Conservation (phyloP, 2,888 invertebrate species). For the Cordilura impudica region DNA sequence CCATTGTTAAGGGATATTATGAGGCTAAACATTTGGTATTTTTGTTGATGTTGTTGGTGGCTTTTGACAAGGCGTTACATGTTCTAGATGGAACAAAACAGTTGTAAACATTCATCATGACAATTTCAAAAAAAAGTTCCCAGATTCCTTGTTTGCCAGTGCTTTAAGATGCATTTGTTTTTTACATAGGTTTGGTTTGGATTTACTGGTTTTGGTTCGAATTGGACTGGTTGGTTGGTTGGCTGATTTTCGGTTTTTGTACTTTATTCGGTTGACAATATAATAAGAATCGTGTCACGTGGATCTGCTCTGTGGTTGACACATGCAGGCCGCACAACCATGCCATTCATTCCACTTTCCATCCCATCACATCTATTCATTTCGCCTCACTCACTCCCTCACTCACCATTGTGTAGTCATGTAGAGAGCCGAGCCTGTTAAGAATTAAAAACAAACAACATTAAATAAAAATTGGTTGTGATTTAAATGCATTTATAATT, state of each 20-base stretch:
- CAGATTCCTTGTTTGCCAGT: slow-evolving; percentile 13
- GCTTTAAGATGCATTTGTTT: neutral
- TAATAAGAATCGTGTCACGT: slow-evolving; percentile 59
- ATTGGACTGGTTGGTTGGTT: neutral
- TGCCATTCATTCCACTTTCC: neutral
- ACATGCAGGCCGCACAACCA: slow-evolving; percentile 39
- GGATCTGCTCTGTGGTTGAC: slow-evolving; percentile 66
- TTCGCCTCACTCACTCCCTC: slow-evolving; percentile 16
- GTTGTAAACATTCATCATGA: slow-evolving; percentile 34
- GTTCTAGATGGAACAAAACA: slow-evolving; percentile 18
- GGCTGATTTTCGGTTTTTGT: neutral
- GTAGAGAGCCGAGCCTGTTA: slow-evolving; percentile 7
- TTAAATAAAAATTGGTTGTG: slow-evolving; percentile 40
- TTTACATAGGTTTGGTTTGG: slow-evolving; percentile 25
- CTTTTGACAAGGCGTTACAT: slow-evolving; percentile 28
- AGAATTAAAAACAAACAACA: slow-evolving; percentile 46
- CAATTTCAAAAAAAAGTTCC: slow-evolving; percentile 14
- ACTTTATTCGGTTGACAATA: slow-evolving; percentile 6
- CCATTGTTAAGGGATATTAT: slow-evolving; percentile 20
- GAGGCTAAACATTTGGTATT: slow-evolving; percentile 36
- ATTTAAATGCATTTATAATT: slow-evolving; percentile 52
- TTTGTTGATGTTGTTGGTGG: neutral
- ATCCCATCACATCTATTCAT: neutral
- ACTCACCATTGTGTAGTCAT: slow-evolving; percentile 10
- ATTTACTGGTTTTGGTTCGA: neutral